phyloP scores from a whole-genome alignment of 2,797 vertebrate genomes.

The Mus caroli region DNA sequence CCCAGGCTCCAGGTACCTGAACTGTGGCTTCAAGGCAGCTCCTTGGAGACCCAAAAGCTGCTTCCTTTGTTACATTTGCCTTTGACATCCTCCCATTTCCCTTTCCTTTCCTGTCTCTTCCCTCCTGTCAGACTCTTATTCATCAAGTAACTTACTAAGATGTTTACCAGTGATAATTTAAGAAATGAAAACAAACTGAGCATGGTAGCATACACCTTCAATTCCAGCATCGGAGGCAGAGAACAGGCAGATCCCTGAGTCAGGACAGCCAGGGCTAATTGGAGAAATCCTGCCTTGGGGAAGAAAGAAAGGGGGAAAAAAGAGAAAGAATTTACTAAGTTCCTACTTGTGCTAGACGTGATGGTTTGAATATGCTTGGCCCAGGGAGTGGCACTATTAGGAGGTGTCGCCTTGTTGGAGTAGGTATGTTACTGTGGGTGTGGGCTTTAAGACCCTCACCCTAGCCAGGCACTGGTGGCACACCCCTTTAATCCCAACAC shows the following conservation, averaged over 20 bases:
- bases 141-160: slow-evolving; percentile 2
- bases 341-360: background rate
- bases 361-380: background rate
- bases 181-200: background rate
- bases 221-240: background rate
- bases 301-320: background rate
- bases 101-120: slow-evolving; percentile 7
- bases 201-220: background rate
- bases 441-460: too few relatives aligned
- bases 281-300: background rate
- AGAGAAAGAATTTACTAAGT: background rate
- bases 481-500: too few relatives aligned
- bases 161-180: background rate
- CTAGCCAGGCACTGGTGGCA: too few relatives aligned
- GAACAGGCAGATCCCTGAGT: background rate
- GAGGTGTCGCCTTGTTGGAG: too few relatives aligned
- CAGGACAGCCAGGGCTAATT: background rate
- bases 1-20: background rate
- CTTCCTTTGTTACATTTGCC: background rate
- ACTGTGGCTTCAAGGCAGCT: background rate
- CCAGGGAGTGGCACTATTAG: too few relatives aligned
- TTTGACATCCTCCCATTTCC: background rate
- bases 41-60: background rate
- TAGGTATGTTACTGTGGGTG: too few relatives aligned
- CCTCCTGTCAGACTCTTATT: background rate